Base-by-base conservation (phyloP, 53 echinoderm and acorn worm species). In the Apostichopus leukothele region DNA sequence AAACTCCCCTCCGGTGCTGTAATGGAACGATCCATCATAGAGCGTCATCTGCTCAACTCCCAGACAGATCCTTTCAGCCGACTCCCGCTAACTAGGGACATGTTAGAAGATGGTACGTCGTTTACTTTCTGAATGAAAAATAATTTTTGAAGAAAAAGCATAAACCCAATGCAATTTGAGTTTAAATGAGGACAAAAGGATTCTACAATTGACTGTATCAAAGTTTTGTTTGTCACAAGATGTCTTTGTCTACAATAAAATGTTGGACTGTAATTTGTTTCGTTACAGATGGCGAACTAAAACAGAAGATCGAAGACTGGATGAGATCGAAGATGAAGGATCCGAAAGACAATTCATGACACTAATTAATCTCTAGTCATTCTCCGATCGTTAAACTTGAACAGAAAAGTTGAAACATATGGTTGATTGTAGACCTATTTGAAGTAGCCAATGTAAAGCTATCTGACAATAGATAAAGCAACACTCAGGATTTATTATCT, bases 1-100 rank as follows among this genome's bases (percentile, higher is more conserved):
- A 90, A 94, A 55, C 93, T 98, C 6, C 98, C 98, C 63, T 98
- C 98, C 9, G 95, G 94, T 12, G 91, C 93, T 20, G 92, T 98
- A 75, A 98, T 98, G 98, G 98, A 98, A 75, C 91, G 98, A 6
- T 80, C 93, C 57, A 94, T 98, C 87, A 98, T 98, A 73, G 98
- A 98, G 68, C 91, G 98, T 5, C 98, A 98, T 87, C 92, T 98
- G 51, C 90, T 97, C 7, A 97, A 97, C 93, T 97, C 98, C 51
- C 89, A 92, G 83, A 96, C 97, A 1, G 97, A 97, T 50, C 95
- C 95, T 10, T 85, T 97, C 83, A 98, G 93, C 83, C 84, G 97
- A 0, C 92, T 89, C 51, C 91, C 91, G 9, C 90, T 97, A 5
- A 97, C 91, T 13, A 90, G 92, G 67, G 95, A 97, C 54, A 93